Base-by-base conservation (phyloP, 1,140 invertebrate genomes). In the Drosophila navojoa region DNA sequence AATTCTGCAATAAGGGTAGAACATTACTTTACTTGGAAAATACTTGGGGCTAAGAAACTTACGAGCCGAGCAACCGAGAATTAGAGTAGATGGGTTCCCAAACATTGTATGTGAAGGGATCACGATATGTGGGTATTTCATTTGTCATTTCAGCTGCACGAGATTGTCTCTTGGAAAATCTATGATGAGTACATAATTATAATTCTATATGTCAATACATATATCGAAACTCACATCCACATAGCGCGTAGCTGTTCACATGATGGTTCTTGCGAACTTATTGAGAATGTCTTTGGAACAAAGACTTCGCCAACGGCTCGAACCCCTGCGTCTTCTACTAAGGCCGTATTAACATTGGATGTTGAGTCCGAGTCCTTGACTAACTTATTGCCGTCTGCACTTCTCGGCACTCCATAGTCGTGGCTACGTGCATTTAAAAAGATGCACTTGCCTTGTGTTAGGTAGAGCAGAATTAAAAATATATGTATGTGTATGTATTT, bases 201-300 rank as follows among this genome's bases (percentile, higher is more conserved):
- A 9, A 11, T 27, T 27, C 27, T 27, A 52, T 10, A n/a, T 9
- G 3, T 25, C 25, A 27, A 25, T 22, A 32, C 9, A 32, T 38
- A 42, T 15, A 5, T 38, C 5, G 11, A 15, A 35, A 75, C 86
- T 82, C 78, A 94, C 94, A 96, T 95, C 97, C 97, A 98, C 97
- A 98, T 97, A 4, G 96, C 96, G 54, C 96, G 95, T 32, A 98
- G 93, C 92, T 97, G 96, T 61, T 97, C 96, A 91, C 97, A 98
- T 27, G 94, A 95, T 0, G 97, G 97, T 81, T 98, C 97, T 61
- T 94, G 90, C 10, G 84, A 72, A 47, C 77, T 90, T 0, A 92
- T 49, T 15, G 82, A 64, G 63, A 90, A 90, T 7, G 86, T 84
- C 76, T 90, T 92, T 15, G 91, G 81, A 0, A 76, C 84, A 70